These are phyloP conservation scores for Oncorhynchus kisutch DNA, from an alignment of 2,113 vertebrate genomes.

Conservation along the genomic window DNA sequence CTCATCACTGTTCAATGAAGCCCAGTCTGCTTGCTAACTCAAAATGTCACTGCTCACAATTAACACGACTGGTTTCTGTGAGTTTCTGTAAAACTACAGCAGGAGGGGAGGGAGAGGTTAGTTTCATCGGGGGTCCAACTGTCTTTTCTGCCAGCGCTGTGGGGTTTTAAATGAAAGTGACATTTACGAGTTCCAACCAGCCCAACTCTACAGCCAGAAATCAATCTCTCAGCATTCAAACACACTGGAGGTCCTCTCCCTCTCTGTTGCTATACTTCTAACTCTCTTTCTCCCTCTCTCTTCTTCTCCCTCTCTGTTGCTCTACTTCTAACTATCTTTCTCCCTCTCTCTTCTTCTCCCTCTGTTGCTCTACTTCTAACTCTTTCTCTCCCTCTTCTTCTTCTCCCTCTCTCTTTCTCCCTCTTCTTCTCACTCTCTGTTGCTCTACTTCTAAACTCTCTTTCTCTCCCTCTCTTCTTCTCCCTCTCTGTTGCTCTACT, in stretches of 20 bases:
- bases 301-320: not conserved
- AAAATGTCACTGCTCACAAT: slow-evolving; percentile 4
- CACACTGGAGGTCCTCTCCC: not conserved
- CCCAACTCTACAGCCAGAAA: not conserved
- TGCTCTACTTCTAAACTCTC: too few relatives aligned
- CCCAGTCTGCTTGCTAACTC: not conserved
- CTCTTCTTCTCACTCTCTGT: too few relatives aligned
- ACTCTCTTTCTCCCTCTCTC: not conserved
- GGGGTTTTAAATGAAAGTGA: not conserved
- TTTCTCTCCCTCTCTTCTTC: too few relatives aligned
- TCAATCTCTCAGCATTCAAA: not conserved
- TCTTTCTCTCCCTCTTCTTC: too few relatives aligned
- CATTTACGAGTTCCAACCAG: not conserved
- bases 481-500: too few relatives aligned
- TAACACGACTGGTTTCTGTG: not conserved
- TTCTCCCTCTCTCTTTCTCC: too few relatives aligned
- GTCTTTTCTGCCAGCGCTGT: not conserved
- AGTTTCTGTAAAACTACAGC: not conserved
- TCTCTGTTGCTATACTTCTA: not conserved
- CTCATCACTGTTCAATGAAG: not conserved
- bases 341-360: too few relatives aligned
- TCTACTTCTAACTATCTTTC: too few relatives aligned
- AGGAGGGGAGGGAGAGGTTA: not conserved
- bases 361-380: too few relatives aligned
- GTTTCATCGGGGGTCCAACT: not conserved